A percentile compares a stretch with the other conserved stretches of the same genome.
Evolutionary conservation across 2,888 invertebrate species (phyloP).

Genomic region (Ormyrus rosae): DNA sequence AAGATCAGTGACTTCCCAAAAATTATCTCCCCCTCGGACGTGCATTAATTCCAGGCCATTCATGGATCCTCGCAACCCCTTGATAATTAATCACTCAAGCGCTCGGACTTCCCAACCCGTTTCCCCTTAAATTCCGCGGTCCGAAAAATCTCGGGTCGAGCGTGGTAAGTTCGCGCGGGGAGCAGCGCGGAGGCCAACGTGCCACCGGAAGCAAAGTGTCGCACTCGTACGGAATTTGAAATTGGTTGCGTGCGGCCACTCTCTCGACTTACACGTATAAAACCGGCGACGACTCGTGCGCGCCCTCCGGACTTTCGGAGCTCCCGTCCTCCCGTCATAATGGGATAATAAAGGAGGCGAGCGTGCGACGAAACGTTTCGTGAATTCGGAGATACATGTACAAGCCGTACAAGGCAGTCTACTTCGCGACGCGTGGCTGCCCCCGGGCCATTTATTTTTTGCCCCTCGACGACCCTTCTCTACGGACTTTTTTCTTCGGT

Average conservation of each 20-base stretch:
- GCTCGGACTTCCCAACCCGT: background rate
- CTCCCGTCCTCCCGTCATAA: conserved; percentile 12
- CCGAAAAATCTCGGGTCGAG: conserved; percentile 27
- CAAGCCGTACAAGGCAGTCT: background rate
- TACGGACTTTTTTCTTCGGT: no score
- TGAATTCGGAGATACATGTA: conserved; percentile 7
- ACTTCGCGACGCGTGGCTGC: background rate
- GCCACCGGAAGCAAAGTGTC: conserved; percentile 8
- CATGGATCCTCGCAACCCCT: background rate
- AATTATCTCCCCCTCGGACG: background rate
- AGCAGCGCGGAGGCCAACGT: conserved; percentile 6
- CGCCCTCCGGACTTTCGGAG: background rate
- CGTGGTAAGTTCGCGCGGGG: background rate
- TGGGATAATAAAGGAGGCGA: conserved; percentile 44
- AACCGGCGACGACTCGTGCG: conserved; percentile 21
- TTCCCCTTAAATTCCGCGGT: conserved; percentile 28
- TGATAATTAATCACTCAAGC: background rate
- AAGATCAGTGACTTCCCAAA: background rate
- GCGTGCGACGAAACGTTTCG: conserved; percentile 30
- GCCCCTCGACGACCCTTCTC: background rate
- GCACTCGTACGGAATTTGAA: conserved; percentile 33
- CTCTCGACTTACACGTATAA: background rate
- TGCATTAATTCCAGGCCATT: background rate
- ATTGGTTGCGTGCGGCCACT: conserved; percentile 4
- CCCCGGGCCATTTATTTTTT: conserved; percentile 30